Conservation (phyloP, 2,888 invertebrate species). For the Chaitophorus viminalis region DNA sequence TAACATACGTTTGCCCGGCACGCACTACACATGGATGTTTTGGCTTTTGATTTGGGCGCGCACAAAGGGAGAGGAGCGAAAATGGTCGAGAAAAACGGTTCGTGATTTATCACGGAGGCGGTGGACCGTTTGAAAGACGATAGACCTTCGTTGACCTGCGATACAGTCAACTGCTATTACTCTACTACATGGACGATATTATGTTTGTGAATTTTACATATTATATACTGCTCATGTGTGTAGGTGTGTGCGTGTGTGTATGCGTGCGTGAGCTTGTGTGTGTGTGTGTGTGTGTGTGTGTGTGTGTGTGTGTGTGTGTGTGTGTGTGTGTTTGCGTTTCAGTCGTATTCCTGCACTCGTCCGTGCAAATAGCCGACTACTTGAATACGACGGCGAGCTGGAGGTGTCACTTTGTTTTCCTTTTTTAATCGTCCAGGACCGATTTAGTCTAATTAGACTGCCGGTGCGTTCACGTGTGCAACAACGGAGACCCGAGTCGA, state of each 20-base stretch:
- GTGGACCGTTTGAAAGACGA: conserved; percentile 38
- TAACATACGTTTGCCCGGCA: background rate
- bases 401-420: background rate
- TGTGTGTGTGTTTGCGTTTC: no score
- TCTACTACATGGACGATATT: no score
- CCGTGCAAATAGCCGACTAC: background rate
- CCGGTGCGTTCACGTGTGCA: conserved; percentile 36
- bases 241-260: no score
- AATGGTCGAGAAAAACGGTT: conserved; percentile 34
- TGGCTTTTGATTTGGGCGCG: background rate
- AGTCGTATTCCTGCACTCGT: no score
- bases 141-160: background rate
- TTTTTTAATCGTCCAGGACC: conserved; percentile 44
- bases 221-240: no score
- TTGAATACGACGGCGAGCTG: background rate
- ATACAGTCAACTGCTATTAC: no score
- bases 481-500: conserved; percentile 36
- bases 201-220: no score
- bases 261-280: no score
- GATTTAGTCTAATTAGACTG: conserved; percentile 60
- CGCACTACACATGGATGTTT: background rate
- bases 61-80: background rate
- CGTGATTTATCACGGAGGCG: conserved; percentile 43
- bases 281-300: no score
- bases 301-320: no score